Conservation (phyloP, 2,888 invertebrate genomes). For the Pasiphila rectangulata region DNA sequence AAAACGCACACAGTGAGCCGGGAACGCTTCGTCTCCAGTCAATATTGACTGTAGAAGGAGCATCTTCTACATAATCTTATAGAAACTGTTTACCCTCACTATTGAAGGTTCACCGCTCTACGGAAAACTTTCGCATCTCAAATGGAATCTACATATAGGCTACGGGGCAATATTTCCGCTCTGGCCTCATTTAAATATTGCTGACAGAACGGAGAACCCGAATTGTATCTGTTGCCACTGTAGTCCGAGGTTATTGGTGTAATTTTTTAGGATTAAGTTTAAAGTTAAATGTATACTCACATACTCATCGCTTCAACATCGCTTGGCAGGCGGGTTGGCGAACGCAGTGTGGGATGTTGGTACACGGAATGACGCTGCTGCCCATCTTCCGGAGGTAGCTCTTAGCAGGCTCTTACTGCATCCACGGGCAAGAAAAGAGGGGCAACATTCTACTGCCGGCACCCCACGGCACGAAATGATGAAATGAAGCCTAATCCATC, state of each 20-base stretch:
- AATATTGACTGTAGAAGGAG: slow-evolving; percentile 68
- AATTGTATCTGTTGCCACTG: slow-evolving; percentile 43
- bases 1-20: slow-evolving; percentile 39
- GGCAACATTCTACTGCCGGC: too few relatives aligned
- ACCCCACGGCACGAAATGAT: too few relatives aligned
- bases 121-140: slow-evolving; percentile 71
- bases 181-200: slow-evolving; percentile 68
- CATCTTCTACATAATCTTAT: slow-evolving; percentile 75
- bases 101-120: slow-evolving; percentile 68
- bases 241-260: slow-evolving; percentile 24
- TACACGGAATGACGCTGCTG: too few relatives aligned
- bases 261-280: slow-evolving; percentile 5
- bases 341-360: too few relatives aligned
- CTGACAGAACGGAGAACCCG: slow-evolving; percentile 58
- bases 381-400: too few relatives aligned
- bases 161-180: slow-evolving; percentile 71
- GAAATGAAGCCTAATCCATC: too few relatives aligned
- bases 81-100: slow-evolving; percentile 73
- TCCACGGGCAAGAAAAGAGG: too few relatives aligned
- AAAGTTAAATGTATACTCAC: too few relatives aligned
- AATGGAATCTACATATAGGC: slow-evolving; percentile 74
- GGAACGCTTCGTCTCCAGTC: slow-evolving; percentile 41
- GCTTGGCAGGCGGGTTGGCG: too few relatives aligned
- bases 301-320: too few relatives aligned
- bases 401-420: too few relatives aligned